These are phyloP conservation scores for Carassius auratus DNA, from an alignment of 2,113 vertebrate species.

Conservation along the genomic window DNA sequence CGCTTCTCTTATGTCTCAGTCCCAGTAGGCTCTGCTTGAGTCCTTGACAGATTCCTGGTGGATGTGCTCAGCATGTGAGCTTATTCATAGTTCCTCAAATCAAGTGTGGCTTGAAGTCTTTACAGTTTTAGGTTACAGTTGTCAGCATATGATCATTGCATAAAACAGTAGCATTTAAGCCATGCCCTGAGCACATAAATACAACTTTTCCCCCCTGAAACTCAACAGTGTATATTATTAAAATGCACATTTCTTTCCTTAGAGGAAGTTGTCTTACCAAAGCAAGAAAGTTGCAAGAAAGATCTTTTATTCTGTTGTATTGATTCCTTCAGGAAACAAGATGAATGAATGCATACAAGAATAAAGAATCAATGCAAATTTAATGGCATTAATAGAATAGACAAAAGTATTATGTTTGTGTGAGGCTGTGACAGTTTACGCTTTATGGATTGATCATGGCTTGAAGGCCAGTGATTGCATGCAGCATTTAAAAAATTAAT, in stretches of 20 bases:
- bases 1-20: constrained; percentile 40
- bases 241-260: constrained; percentile 27
- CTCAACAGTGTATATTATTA: constrained; percentile 17
- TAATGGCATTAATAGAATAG: constrained; percentile 25
- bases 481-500: neutral
- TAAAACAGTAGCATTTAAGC: constrained; percentile 17
- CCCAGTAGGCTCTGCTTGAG: constrained; percentile 28
- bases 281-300: constrained; percentile 7
- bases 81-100: constrained; percentile 24
- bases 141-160: constrained; percentile 1
- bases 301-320: neutral
- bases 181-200: neutral
- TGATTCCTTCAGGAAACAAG: constrained; percentile 9
- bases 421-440: neutral
- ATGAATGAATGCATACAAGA: neutral
- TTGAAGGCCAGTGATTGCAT: neutral
- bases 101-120: constrained; percentile 26
- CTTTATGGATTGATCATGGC: neutral
- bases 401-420: neutral
- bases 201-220: neutral
- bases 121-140: constrained; percentile 33
- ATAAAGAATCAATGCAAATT: neutral
- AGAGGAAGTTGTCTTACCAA: constrained; percentile 16
- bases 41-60: constrained; percentile 42
- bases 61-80: constrained; percentile 17